Percentiles rank a stretch among this genome's conserved stretches.
Conservation (phyloP, 2,888 invertebrate genomes). For the Dyspetes luteomarginatus region DNA sequence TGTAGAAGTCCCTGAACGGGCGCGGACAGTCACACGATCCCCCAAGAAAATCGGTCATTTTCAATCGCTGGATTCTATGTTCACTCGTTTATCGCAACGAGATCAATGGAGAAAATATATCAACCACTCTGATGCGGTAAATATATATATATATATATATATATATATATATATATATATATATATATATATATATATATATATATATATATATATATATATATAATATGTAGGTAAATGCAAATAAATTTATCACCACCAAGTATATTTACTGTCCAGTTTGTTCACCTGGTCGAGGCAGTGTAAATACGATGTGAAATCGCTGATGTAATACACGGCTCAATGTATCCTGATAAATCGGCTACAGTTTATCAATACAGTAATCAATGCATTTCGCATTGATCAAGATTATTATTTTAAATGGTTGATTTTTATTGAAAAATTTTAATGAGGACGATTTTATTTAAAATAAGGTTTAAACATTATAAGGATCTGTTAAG, state of each 20-base stretch:
- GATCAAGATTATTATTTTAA: neutral
- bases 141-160: conserved; percentile 18
- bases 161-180: neutral
- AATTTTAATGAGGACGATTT: neutral
- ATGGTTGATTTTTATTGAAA: neutral
- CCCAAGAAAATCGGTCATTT: conserved; percentile 59
- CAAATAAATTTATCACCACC: conserved; percentile 12
- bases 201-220: conserved; percentile 11
- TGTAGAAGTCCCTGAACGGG: conserved; percentile 43
- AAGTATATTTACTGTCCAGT: conserved; percentile 6
- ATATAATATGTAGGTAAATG: neutral
- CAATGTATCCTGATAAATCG: conserved; percentile 17
- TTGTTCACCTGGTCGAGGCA: conserved; percentile 13
- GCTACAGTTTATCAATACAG: neutral
- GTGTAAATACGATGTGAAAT: conserved; percentile 49
- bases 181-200: conserved; percentile 11
- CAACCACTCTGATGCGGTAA: conserved; percentile 18
- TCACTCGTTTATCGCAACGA: conserved; percentile 42
- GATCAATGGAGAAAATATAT: conserved; percentile 57
- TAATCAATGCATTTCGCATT: neutral
- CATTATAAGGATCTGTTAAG: too few relatives aligned
- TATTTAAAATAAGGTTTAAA: neutral
- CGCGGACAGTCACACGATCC: conserved; percentile 59
- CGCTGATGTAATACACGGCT: conserved; percentile 9
- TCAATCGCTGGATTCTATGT: conserved; percentile 49